A percentile compares a stretch with the other conserved stretches of the same genome.
Evolutionary conservation across 2,888 invertebrate species (phyloP).

Genomic region (Strigamia maritima): DNA sequence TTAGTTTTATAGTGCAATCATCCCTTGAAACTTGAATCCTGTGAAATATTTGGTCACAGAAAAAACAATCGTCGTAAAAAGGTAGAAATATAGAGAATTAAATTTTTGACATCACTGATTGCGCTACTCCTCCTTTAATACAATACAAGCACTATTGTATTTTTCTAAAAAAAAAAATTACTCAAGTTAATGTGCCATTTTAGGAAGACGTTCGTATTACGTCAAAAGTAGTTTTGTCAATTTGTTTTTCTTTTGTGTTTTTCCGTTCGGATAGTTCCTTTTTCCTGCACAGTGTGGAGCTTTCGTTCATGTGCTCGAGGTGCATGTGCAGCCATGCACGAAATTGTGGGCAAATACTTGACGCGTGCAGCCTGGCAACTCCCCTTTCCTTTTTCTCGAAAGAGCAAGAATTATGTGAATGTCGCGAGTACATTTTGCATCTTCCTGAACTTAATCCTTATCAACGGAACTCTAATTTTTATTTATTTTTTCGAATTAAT

Average conservation of each 20-base stretch:
- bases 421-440: not conserved
- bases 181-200: conserved; percentile 18
- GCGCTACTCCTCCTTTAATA: not conserved
- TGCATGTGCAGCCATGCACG: conserved; percentile 30
- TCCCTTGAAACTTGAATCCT: not conserved
- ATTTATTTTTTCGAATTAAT: not conserved
- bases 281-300: conserved; percentile 26
- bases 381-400: not conserved
- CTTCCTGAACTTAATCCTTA: not conserved
- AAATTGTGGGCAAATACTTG: conserved; percentile 34
- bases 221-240: conserved; percentile 32
- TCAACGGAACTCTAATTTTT: not conserved
- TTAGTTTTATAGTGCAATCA: conserved; percentile 5
- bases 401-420: conserved; percentile 19
- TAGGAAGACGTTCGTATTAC: conserved; percentile 28
- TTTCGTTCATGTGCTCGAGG: conserved; percentile 28
- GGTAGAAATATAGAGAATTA: not conserved
- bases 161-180: not conserved
- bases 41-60: not conserved
- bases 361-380: conserved; percentile 28
- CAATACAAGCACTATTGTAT: not conserved
- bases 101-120: conserved; percentile 5
- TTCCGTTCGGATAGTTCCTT: conserved; percentile 30
- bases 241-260: conserved; percentile 34
- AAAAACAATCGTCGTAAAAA: conserved; percentile 9